Evolutionary conservation across 1,140 invertebrate genomes (phyloP).

Genomic region (Neotoxoptera formosana): DNA sequence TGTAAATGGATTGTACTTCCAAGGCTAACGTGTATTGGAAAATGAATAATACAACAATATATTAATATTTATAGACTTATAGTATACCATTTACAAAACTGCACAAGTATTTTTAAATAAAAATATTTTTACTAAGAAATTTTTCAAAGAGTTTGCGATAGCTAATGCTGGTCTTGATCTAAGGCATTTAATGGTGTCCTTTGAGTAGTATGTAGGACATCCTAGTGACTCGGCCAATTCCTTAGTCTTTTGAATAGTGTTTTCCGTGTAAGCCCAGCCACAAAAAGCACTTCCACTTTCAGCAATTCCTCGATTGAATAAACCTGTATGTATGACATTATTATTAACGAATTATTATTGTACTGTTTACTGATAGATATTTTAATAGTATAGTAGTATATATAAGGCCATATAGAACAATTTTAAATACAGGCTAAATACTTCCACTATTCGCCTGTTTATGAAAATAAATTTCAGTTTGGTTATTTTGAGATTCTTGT

Average conservation of each 20-base stretch:
- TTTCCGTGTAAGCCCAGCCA: slow-evolving; percentile 75
- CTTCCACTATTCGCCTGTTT: background rate
- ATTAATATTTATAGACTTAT: background rate
- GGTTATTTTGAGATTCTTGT: background rate
- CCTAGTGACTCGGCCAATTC: slow-evolving; percentile 73
- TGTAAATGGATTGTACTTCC: slow-evolving; percentile 69
- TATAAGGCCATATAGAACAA: background rate
- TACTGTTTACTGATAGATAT: background rate
- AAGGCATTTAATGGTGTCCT: slow-evolving; percentile 77
- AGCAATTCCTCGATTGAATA: slow-evolving; percentile 77
- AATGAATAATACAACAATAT: background rate
- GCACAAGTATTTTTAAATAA: background rate
- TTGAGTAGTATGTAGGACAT: slow-evolving; percentile 69
- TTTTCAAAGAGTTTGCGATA: slow-evolving; percentile 64
- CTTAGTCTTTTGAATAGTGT: slow-evolving; percentile 73
- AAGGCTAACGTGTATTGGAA: slow-evolving; percentile 63
- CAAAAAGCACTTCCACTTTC: slow-evolving; percentile 78
- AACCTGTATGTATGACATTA: slow-evolving; percentile 63
- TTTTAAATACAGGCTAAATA: background rate
- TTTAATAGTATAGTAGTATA: background rate
- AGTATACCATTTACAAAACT: background rate
- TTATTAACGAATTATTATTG: background rate
- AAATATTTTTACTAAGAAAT: slow-evolving; percentile 47
- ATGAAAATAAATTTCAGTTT: background rate
- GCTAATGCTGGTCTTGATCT: slow-evolving; percentile 69